A percentile compares a stretch with the other conserved stretches of the same genome.
Conservation (phyloP, 2,113 vertebrate genomes). For the Benitochromis conjunctus region DNA sequence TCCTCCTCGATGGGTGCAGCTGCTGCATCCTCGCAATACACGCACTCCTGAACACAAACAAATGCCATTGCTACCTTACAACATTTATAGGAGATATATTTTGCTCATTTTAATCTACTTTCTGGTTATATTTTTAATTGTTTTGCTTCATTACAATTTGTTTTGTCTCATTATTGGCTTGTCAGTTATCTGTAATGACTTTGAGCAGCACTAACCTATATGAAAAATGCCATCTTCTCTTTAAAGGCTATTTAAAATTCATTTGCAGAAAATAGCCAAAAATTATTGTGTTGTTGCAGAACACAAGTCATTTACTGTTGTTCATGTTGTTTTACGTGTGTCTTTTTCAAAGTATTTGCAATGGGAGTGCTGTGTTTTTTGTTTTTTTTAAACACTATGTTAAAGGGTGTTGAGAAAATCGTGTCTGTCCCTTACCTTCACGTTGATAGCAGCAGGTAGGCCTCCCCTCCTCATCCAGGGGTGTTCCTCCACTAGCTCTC, state of each 20-base stretch:
- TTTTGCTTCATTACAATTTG: not conserved
- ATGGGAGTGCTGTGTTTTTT: not conserved
- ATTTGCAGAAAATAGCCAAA: not conserved
- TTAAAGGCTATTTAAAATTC: not conserved
- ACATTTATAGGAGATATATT: not conserved
- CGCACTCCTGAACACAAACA: constrained; percentile 76
- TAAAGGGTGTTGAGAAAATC: not conserved
- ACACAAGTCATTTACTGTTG: too few relatives aligned
- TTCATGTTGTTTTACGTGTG: not conserved
- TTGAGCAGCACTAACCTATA: not conserved
- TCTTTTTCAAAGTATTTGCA: not conserved
- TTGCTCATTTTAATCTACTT: not conserved
- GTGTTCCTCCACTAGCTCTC: constrained; percentile 85
- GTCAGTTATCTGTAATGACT: not conserved
- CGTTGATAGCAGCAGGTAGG: constrained; percentile 79
- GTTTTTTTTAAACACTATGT: not conserved
- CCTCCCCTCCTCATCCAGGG: constrained; percentile 85
- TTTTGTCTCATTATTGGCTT: not conserved
- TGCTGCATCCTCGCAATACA: constrained; percentile 80
- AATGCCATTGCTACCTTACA: not conserved
- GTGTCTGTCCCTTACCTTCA: constrained; percentile 65
- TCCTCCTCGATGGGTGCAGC: constrained; percentile 70
- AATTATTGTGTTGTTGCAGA: not conserved
- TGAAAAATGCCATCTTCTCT: not conserved
- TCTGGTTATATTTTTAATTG: not conserved